Conservation (phyloP, 2,797 vertebrate species). For the Sebastes baramenuke region DNA sequence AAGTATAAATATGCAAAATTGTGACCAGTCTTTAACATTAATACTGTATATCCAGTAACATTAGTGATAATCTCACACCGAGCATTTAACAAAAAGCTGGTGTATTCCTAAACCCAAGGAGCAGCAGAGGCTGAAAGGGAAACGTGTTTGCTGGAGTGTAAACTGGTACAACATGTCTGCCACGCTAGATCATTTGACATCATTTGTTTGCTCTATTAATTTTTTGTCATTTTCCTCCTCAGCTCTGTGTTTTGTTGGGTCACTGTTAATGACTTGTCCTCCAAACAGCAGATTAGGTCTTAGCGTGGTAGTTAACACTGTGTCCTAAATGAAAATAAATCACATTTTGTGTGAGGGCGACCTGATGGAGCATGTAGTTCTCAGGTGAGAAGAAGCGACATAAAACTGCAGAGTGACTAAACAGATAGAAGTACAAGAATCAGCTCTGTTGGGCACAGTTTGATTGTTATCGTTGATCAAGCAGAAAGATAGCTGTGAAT, state of each 20-base stretch:
- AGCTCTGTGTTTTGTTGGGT: constrained; percentile 36
- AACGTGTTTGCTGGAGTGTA: constrained; percentile 24
- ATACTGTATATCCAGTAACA: background rate
- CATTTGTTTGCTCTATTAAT: constrained; percentile 71
- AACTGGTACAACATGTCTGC: constrained; percentile 33
- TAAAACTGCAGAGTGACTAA: background rate
- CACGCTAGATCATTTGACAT: constrained; percentile 59
- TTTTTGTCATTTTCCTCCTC: constrained; percentile 57
- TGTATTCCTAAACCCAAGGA: background rate
- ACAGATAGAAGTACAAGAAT: background rate
- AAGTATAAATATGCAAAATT: background rate
- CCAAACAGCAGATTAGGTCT: constrained; percentile 58
- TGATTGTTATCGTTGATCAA: background rate
- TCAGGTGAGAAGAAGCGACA: background rate
- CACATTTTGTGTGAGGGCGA: constrained; percentile 8
- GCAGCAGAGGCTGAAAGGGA: background rate
- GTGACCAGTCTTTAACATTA: background rate
- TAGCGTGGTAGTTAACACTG: background rate
- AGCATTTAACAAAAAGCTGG: background rate
- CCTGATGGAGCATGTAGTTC: constrained; percentile 1
- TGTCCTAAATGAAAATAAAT: constrained; percentile 57
- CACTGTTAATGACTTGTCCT: constrained; percentile 60
- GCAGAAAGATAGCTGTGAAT: constrained; percentile 1
- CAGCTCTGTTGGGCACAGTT: background rate
- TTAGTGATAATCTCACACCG: background rate